These are phyloP conservation scores for Sardina pilchardus DNA, from an alignment of 2,113 vertebrate species.

Conservation along the genomic window DNA sequence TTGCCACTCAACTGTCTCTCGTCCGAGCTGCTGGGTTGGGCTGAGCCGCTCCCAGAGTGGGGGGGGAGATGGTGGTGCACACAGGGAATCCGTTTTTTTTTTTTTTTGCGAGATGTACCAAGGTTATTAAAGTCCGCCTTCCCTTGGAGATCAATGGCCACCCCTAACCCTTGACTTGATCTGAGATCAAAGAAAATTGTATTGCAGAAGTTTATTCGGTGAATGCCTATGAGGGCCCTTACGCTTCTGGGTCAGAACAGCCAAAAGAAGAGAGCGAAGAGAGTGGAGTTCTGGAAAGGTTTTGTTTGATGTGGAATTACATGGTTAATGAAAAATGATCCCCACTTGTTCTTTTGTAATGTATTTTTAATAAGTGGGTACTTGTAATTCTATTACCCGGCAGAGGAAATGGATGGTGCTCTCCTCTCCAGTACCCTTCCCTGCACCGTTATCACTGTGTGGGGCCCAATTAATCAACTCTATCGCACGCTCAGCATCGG, in stretches of 20 bases:
- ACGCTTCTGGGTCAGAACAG: background rate
- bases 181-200: background rate
- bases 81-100: background rate
- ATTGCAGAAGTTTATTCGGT: background rate
- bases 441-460: constrained; percentile 10
- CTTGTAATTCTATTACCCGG: constrained; percentile 20
- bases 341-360: background rate
- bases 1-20: background rate
- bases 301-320: constrained; percentile 13
- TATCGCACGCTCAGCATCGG: background rate
- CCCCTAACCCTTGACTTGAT: background rate
- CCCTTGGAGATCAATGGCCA: background rate
- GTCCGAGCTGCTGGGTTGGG: background rate
- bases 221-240: background rate
- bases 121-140: background rate
- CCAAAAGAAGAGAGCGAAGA: background rate
- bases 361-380: constrained; percentile 19
- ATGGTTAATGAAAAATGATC: constrained; percentile 16
- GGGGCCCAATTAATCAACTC: constrained; percentile 28
- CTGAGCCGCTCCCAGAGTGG: background rate
- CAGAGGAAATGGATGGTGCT: constrained; percentile 17
- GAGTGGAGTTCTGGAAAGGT: background rate
- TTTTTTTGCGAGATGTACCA: background rate
- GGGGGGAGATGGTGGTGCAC: background rate
- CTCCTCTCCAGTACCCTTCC: constrained; percentile 20